Conservation (phyloP, 2,797 vertebrate species). For the Moxostoma hubbsi region DNA sequence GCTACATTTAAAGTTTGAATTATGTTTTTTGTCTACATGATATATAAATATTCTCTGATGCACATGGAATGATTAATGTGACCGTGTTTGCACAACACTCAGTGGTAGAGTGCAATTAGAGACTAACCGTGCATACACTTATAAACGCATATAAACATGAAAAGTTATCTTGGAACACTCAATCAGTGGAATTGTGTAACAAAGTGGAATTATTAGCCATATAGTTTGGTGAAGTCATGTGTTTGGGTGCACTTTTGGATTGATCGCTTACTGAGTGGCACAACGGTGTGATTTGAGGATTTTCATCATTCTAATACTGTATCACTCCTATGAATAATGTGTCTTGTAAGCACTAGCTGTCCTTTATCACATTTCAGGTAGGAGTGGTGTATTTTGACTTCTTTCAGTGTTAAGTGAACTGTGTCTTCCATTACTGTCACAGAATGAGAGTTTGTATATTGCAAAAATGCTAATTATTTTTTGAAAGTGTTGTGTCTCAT, state of each 20-base stretch:
- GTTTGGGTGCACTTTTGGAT: no score
- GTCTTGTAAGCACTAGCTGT: not conserved
- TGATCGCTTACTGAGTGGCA: not conserved
- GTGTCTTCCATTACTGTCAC: conserved; percentile 12
- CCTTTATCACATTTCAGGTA: not conserved
- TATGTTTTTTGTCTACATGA: conserved; percentile 6
- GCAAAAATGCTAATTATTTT: not conserved
- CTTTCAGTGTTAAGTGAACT: not conserved
- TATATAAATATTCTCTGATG: conserved; percentile 12
- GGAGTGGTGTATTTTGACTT: not conserved
- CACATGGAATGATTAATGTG: conserved; percentile 9
- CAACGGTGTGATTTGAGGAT: not conserved
- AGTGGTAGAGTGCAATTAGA: conserved; percentile 36
- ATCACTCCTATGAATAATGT: conserved; percentile 1
- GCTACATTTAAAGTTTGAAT: not conserved
- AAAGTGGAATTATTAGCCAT: no score
- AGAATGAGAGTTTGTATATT: not conserved
- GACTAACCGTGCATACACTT: not conserved
- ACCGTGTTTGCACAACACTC: conserved; percentile 4
- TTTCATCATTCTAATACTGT: not conserved
- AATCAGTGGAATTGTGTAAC: no score
- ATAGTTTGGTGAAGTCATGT: no score
- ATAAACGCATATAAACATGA: not conserved
- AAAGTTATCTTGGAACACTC: no score
- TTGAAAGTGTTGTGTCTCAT: not conserved